Base-by-base conservation (phyloP, 2,888 invertebrate genomes). In the Sceliomorpha sp. region DNA sequence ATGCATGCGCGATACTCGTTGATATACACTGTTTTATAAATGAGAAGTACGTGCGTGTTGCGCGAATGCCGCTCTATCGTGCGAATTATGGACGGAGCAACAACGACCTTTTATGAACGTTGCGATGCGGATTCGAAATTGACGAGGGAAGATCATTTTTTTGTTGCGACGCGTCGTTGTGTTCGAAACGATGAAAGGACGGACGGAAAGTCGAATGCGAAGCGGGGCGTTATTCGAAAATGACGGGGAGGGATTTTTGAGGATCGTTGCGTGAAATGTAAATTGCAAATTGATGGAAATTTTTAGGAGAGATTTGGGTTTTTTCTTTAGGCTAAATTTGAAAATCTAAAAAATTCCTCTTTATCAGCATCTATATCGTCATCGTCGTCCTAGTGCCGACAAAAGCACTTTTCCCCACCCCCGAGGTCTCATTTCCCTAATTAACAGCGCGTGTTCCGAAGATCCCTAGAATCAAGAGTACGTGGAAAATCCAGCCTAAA, bases 51-150 rank as follows among this genome's bases (percentile, higher is more conserved):
- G 50, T 24, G 51, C 26, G n/a, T 1, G 56, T 14, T 4, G 48
- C 36, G 34, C 13, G 39, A 17, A 14, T 15, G 7, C 14, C 27
- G 40, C 8, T n/a, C n/a, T n/a, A n/a, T n/a, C n/a, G n/a, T n/a
- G 39, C 55, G 34, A 60, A 44, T 60, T 48, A 40, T 39, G 26
- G 55, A 53, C 59, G 55, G 55, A 62, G 60, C 59, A 60, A 66
- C 58, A 58, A 44, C 31, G 36, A 9, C 39, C 50, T 58, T 64
- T 64, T 58, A 51, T 48, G 50, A 15, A 26, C 31, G 3, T 20
- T 24, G 8, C 39, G 13, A 39, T 58, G 51, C 56, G 56, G 50
- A 48, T 31, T 64, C 56, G 29, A 45, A 50, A 64, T 64, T 62
- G 45, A 62, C 47, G 47, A 13, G 26, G 32, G 27, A 27, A 32